phyloP scores from a whole-genome alignment of 2,888 invertebrate species.

The Mimumesa dahlbomi region DNA sequence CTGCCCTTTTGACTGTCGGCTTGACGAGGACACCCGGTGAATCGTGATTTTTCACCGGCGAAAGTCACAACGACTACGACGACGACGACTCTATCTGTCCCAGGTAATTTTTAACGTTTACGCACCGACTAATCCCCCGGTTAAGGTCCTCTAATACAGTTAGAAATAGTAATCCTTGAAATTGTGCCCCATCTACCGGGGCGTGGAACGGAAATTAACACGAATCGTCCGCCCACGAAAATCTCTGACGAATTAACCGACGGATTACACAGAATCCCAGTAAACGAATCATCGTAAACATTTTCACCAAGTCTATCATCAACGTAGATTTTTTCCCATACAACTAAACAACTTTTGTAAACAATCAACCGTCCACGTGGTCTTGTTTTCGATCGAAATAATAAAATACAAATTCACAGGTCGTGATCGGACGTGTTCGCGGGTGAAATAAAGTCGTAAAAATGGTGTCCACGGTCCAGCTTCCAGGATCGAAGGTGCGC shows the following conservation, averaged over 20 bases:
- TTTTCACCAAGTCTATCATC: too few relatives aligned
- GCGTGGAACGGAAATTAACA: conserved; percentile 22
- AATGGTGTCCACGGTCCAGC: conserved; percentile 10
- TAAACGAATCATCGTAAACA: too few relatives aligned
- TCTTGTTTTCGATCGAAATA: too few relatives aligned
- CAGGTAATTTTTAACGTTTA: conserved; percentile 2
- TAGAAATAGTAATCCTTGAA: conserved; percentile 43
- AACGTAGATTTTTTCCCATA: too few relatives aligned
- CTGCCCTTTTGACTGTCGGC: conserved; percentile 19
- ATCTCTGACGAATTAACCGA: too few relatives aligned
- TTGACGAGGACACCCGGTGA: not conserved
- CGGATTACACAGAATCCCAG: too few relatives aligned
- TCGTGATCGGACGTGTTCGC: too few relatives aligned
- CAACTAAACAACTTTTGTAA: too few relatives aligned
- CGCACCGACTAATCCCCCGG: conserved; percentile 51
- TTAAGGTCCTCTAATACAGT: conserved; percentile 64
- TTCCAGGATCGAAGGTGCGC: conserved; percentile 30
- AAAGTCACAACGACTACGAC: conserved; percentile 27
- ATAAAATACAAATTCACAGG: too few relatives aligned
- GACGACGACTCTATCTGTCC: not conserved
- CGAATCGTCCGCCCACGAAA: not conserved
- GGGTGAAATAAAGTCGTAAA: conserved; percentile 34
- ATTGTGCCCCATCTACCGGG: conserved; percentile 2
- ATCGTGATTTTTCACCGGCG: conserved; percentile 2
- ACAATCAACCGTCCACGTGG: too few relatives aligned